Conservation (phyloP, 2,113 vertebrate species). For the Hydropotes inermis region DNA sequence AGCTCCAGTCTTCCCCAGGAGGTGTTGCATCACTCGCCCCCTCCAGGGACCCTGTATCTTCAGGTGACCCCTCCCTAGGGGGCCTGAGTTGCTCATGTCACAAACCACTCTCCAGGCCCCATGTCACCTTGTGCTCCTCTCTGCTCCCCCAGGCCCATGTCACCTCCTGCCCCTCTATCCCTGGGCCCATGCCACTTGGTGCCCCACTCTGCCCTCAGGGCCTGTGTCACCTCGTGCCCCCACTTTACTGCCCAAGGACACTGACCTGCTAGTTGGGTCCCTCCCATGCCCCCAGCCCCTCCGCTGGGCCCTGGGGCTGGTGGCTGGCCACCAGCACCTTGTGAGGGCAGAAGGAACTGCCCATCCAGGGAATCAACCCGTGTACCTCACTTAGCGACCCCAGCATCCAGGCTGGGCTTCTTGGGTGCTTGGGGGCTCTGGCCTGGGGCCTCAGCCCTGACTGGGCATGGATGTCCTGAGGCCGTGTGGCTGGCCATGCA, state of each 20-base stretch:
- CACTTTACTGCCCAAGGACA: constrained; percentile 10
- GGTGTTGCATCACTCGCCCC: background rate
- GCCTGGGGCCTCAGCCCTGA: constrained; percentile 21
- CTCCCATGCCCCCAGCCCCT: background rate
- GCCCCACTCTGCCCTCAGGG: constrained; percentile 24
- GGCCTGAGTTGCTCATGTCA: background rate
- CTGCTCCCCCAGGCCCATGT: background rate
- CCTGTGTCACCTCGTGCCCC: constrained; percentile 20
- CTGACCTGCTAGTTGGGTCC: constrained; percentile 60
- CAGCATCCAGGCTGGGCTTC: constrained; percentile 40
- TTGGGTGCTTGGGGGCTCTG: constrained; percentile 54
- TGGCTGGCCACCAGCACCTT: constrained; percentile 52
- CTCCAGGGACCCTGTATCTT: background rate
- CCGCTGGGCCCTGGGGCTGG: background rate
- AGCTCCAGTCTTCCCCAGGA: background rate
- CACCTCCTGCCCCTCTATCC: background rate
- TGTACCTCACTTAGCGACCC: constrained; percentile 69
- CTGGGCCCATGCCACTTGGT: background rate
- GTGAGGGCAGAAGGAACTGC: background rate
- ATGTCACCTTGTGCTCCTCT: background rate
- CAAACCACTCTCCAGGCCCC: constrained; percentile 18
- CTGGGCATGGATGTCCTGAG: constrained; percentile 38
- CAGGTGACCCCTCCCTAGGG: background rate
- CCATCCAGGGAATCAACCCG: constrained; percentile 62
- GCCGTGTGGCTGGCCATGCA: constrained; percentile 34